Conservation (phyloP, 2,113 vertebrate species). For the Notarius lentiginosus region DNA sequence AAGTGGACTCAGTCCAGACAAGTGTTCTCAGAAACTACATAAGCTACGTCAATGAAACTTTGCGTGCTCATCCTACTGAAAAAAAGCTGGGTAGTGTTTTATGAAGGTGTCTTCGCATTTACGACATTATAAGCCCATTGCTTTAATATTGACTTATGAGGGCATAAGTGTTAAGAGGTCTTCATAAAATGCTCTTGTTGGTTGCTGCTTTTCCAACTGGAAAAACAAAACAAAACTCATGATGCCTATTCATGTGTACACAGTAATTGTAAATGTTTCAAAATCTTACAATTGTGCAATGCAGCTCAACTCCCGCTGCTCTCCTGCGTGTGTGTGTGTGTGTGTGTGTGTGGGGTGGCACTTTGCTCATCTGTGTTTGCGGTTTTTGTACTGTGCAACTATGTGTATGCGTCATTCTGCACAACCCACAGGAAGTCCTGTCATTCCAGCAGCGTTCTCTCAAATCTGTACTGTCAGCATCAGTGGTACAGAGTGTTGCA, state of each 20-base stretch:
- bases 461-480: conserved; percentile 2
- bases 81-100: too few relatives aligned
- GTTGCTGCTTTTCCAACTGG: neutral
- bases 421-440: conserved; percentile 41
- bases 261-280: neutral
- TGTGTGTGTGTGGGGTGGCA: neutral
- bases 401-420: neutral
- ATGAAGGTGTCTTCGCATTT: too few relatives aligned
- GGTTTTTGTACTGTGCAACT: conserved; percentile 3
- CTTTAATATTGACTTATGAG: too few relatives aligned
- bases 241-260: neutral
- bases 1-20: too few relatives aligned
- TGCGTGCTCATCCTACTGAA: too few relatives aligned
- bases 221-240: neutral
- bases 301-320: neutral
- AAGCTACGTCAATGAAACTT: too few relatives aligned
- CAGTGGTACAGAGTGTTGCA: neutral
- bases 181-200: too few relatives aligned
- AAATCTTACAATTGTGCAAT: neutral
- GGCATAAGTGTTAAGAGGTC: too few relatives aligned
- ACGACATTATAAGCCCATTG: too few relatives aligned
- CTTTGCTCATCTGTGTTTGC: neutral
- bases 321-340: too few relatives aligned
- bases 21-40: too few relatives aligned
- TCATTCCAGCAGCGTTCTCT: neutral